phyloP scores from a whole-genome alignment of 2,113 vertebrate species.

The Origma solitaria region DNA sequence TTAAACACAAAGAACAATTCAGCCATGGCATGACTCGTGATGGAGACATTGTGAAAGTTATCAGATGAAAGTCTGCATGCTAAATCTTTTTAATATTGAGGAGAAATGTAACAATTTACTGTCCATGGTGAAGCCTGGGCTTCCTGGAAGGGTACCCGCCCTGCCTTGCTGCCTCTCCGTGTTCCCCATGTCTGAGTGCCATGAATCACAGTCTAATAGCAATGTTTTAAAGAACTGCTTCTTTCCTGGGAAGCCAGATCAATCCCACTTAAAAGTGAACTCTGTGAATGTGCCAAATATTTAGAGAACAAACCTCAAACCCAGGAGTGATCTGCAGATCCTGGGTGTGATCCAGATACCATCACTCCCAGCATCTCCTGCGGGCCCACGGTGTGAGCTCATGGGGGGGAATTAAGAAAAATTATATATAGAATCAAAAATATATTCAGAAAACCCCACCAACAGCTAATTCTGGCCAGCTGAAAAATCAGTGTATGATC shows the following conservation, averaged over 20 bases:
- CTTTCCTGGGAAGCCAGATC: neutral
- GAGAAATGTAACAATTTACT: neutral
- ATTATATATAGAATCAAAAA: neutral
- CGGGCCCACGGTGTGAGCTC: neutral
- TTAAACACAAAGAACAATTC: slow-evolving; percentile 4
- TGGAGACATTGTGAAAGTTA: neutral
- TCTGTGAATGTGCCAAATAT: neutral
- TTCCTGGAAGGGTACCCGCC: neutral
- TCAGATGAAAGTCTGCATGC: neutral
- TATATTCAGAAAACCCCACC: neutral
- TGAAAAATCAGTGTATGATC: neutral
- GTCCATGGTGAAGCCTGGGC: neutral
- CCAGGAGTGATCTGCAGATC: neutral
- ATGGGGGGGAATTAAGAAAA: neutral
- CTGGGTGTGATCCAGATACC: neutral
- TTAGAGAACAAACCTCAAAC: neutral
- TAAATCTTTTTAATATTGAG: neutral
- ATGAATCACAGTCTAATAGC: neutral
- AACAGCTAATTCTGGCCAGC: neutral
- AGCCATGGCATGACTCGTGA: neutral
- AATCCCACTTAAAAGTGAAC: neutral
- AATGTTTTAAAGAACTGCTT: neutral
- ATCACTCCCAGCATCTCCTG: neutral
- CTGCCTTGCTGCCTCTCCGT: neutral
- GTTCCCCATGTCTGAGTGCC: neutral